Percentiles rank a stretch among this genome's conserved stretches.
These are phyloP conservation scores for Adrianichthys oophorus DNA, from an alignment of 2,797 vertebrate species.

Conservation along the genomic window DNA sequence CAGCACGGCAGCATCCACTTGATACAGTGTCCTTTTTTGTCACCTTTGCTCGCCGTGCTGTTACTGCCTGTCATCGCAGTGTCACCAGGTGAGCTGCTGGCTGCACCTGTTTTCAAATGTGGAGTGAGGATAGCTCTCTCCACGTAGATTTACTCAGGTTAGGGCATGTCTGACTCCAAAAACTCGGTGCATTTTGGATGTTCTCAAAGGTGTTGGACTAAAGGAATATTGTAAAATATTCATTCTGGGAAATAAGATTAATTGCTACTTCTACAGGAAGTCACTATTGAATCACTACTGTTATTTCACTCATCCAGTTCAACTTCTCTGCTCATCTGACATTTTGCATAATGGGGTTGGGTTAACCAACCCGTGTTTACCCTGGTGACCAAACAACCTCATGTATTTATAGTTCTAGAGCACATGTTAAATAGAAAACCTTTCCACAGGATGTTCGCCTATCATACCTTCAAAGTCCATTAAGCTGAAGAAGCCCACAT, in stretches of 20 bases:
- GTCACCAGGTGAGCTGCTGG: slow-evolving; percentile 39
- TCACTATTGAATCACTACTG: slow-evolving; percentile 1
- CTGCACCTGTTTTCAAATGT: slow-evolving; percentile 16
- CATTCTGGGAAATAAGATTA: too few species aligned
- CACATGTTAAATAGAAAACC: slow-evolving; percentile 43
- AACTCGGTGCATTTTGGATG: too few species aligned
- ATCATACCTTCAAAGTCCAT: slow-evolving; percentile 20
- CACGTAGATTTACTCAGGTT: neutral
- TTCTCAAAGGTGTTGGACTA: too few species aligned
- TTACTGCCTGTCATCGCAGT: slow-evolving; percentile 44
- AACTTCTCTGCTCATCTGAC: slow-evolving; percentile 52
- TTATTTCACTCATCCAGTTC: slow-evolving; percentile 67
- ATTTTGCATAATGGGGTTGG: slow-evolving; percentile 61
- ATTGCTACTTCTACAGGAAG: too few species aligned
- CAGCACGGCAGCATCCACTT: slow-evolving; percentile 10
- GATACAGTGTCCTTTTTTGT: slow-evolving; percentile 31
- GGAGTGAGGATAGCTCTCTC: neutral
- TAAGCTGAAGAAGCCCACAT: slow-evolving; percentile 55
- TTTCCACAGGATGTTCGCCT: slow-evolving; percentile 38
- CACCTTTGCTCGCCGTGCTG: slow-evolving; percentile 37
- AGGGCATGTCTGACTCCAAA: too few species aligned
- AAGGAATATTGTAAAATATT: too few species aligned
- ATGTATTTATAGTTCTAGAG: slow-evolving; percentile 72
- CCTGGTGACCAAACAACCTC: slow-evolving; percentile 50
- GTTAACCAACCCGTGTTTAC: slow-evolving; percentile 50